These are phyloP conservation scores for Torymus tubicola DNA, from an alignment of 2,888 invertebrate genomes.

Conservation along the genomic window DNA sequence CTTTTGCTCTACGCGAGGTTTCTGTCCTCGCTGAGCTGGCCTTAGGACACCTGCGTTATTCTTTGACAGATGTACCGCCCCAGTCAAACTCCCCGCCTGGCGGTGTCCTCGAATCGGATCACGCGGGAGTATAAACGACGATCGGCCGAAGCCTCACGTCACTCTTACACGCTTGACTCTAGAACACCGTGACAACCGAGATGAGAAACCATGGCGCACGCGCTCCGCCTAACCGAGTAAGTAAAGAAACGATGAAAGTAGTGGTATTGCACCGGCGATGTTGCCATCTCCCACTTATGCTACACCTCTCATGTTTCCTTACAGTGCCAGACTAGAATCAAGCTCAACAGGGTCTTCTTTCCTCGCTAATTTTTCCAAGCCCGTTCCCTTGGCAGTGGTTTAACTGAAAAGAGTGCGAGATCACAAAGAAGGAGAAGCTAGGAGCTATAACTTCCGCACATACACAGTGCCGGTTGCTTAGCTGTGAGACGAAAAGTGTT, in stretches of 20 bases:
- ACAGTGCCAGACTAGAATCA: slow-evolving; percentile 82
- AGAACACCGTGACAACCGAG: slow-evolving; percentile 73
- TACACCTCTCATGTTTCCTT: slow-evolving; percentile 81
- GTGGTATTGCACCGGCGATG: slow-evolving; percentile 55
- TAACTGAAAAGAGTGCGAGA: slow-evolving; percentile 58
- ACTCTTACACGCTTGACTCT: slow-evolving; percentile 72
- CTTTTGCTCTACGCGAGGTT: slow-evolving; percentile 85
- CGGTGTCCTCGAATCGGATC: slow-evolving; percentile 80
- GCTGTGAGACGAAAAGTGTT: background rate
- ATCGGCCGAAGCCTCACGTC: slow-evolving; percentile 72
- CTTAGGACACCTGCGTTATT: slow-evolving; percentile 83
- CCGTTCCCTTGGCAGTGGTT: slow-evolving; percentile 83
- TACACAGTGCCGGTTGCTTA: background rate
- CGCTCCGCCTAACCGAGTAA: slow-evolving; percentile 78
- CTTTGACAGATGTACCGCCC: slow-evolving; percentile 83
- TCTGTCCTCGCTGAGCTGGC: slow-evolving; percentile 82
- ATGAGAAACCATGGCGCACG: slow-evolving; percentile 70
- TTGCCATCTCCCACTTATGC: slow-evolving; percentile 77
- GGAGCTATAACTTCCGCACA: background rate
- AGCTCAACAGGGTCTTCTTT: slow-evolving; percentile 85
- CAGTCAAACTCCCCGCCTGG: slow-evolving; percentile 83
- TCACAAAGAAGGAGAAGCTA: no score
- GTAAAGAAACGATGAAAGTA: slow-evolving; percentile 78
- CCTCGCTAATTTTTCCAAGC: slow-evolving; percentile 83
- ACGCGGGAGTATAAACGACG: slow-evolving; percentile 77